These are phyloP conservation scores for Heterohyrax brucei DNA, from an alignment of 2,797 vertebrate species.

Conservation along the genomic window DNA sequence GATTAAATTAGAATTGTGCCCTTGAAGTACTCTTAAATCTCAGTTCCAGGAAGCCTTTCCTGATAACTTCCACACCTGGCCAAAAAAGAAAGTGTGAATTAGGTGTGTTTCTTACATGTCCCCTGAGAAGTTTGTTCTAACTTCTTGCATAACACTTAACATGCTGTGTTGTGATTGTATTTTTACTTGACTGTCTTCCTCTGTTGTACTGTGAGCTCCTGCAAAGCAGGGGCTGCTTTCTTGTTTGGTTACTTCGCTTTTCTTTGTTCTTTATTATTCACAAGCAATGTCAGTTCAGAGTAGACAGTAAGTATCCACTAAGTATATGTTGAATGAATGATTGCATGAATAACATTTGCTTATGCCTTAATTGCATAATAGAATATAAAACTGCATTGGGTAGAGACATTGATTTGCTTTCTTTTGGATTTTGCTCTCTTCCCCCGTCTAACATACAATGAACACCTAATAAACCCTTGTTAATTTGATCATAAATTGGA, in stretches of 20 bases:
- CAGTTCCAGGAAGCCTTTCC: conserved; percentile 16
- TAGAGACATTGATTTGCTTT: conserved; percentile 46
- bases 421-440: conserved; percentile 35
- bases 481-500: conserved; percentile 49
- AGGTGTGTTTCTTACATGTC: conserved; percentile 14
- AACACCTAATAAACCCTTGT: conserved; percentile 27
- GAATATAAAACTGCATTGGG: conserved; percentile 27
- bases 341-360: conserved; percentile 42
- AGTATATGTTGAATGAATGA: conserved; percentile 21
- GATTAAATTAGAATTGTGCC: conserved; percentile 17
- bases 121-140: background rate
- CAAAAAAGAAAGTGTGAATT: background rate
- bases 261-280: background rate
- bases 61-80: background rate
- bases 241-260: background rate
- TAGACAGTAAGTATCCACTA: conserved; percentile 2
- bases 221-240: background rate
- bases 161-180: background rate
- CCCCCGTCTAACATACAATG: background rate
- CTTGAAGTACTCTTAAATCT: conserved; percentile 9
- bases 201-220: conserved; percentile 14
- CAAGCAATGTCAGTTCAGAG: background rate
- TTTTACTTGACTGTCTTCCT: background rate
- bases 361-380: conserved; percentile 37
- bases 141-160: background rate